Conservation (phyloP, 1,140 invertebrate genomes). For the Oedothorax gibbosus region DNA sequence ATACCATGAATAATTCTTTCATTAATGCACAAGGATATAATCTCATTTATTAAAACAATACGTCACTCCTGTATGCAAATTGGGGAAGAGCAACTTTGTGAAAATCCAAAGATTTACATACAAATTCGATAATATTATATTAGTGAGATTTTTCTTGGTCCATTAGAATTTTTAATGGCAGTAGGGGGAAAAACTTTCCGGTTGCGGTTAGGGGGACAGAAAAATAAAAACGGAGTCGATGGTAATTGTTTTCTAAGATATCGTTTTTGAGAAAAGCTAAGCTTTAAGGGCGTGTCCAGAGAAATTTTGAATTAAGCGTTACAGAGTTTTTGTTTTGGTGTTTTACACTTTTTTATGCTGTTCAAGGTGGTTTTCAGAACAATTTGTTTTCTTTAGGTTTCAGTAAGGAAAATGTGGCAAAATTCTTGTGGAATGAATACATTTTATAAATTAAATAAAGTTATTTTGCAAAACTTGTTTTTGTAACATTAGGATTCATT, state of each 20-base stretch:
- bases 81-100: slow-evolving; percentile 41
- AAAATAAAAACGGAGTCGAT: background rate
- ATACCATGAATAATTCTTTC: slow-evolving; percentile 55
- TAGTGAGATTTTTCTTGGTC: slow-evolving; percentile 44
- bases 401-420: too few relatives aligned
- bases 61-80: slow-evolving; percentile 58
- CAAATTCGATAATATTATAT: slow-evolving; percentile 59
- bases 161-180: slow-evolving; percentile 57
- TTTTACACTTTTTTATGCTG: too few relatives aligned
- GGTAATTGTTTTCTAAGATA: slow-evolving; percentile 23
- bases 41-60: slow-evolving; percentile 62
- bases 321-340: too few relatives aligned
- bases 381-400: too few relatives aligned
- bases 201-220: slow-evolving; percentile 4
- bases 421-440: too few relatives aligned
- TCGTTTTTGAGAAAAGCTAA: slow-evolving; percentile 14
- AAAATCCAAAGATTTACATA: slow-evolving; percentile 50
- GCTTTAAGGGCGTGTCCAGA: background rate
- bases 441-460: too few relatives aligned
- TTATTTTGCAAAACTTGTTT: too few relatives aligned
- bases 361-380: too few relatives aligned
- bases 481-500: too few relatives aligned
- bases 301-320: slow-evolving; percentile 19
- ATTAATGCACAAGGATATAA: slow-evolving; percentile 49
- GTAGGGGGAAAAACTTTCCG: slow-evolving; percentile 20